These are phyloP conservation scores for Margarornis squamiger DNA, from an alignment of 2,797 vertebrate genomes.

Conservation along the genomic window DNA sequence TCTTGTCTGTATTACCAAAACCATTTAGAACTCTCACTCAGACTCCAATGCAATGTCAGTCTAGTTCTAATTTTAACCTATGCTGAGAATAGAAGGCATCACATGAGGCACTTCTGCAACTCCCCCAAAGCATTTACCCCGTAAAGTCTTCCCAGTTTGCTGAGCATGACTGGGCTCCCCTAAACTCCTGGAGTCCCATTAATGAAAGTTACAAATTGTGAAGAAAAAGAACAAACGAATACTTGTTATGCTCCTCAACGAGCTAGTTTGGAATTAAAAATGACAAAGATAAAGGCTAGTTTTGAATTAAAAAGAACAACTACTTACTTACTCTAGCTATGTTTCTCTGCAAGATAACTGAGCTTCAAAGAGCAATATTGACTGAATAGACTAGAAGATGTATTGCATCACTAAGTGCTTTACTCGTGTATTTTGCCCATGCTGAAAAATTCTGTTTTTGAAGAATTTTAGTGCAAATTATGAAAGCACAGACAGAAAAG, in stretches of 20 bases:
- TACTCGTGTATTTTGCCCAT: background rate
- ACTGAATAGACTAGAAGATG: background rate
- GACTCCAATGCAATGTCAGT: slow-evolving; percentile 46
- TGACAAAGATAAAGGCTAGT: background rate
- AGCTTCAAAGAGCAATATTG: background rate
- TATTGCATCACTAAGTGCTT: background rate
- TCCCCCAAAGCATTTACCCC: background rate
- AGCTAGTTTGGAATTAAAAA: background rate
- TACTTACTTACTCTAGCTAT: background rate
- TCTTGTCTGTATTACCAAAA: background rate
- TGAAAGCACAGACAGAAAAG: background rate
- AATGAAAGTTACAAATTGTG: background rate
- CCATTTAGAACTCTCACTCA: slow-evolving; percentile 34
- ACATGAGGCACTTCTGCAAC: slow-evolving; percentile 53
- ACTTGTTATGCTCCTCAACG: background rate
- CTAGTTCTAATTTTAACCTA: slow-evolving; percentile 76
- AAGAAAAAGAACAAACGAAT: background rate
- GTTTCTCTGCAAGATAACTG: background rate
- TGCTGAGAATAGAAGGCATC: slow-evolving; percentile 75
- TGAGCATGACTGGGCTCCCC: background rate
- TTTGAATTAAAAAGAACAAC: background rate
- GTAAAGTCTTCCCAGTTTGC: background rate
- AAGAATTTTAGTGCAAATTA: background rate
- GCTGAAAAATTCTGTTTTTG: background rate
- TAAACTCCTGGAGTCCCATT: background rate